A percentile compares a stretch with the other conserved stretches of the same genome.
phyloP scores from a whole-genome alignment of 2,888 invertebrate species.

The Drosophila yooni region DNA sequence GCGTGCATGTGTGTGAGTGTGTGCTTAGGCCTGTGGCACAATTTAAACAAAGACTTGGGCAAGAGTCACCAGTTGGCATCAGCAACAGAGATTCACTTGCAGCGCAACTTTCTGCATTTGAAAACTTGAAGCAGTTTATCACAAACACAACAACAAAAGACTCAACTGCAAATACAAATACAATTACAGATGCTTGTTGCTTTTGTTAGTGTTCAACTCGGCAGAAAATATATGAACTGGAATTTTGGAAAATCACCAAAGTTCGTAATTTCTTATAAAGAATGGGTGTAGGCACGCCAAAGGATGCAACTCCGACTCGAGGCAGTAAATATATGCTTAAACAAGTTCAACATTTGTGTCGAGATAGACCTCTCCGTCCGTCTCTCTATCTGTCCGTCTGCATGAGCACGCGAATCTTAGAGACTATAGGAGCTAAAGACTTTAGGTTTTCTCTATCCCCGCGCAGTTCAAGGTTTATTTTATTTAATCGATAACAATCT shows the following conservation, averaged over 20 bases:
- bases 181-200: slow-evolving; percentile 8
- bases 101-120: slow-evolving; percentile 43
- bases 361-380: not conserved
- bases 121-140: slow-evolving; percentile 56
- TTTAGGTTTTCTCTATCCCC: not conserved
- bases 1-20: slow-evolving; percentile 24
- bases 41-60: slow-evolving; percentile 51
- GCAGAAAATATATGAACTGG: not conserved
- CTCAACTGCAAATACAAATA: slow-evolving; percentile 15
- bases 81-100: slow-evolving; percentile 35
- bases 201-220: slow-evolving; percentile 1
- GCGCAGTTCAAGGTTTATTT: not conserved
- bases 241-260: not conserved
- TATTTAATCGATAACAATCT: not conserved
- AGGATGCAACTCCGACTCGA: not conserved
- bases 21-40: slow-evolving; percentile 36
- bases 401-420: not conserved
- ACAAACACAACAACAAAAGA: not conserved
- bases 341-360: not conserved
- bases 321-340: not conserved
- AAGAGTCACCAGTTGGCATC: slow-evolving; percentile 9
- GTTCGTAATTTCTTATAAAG: not conserved
- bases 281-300: not conserved
- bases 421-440: not conserved
- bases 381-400: too few relatives aligned